These are phyloP conservation scores for Drosophila virilis DNA, from an alignment of 1,140 invertebrate species.

Conservation along the genomic window DNA sequence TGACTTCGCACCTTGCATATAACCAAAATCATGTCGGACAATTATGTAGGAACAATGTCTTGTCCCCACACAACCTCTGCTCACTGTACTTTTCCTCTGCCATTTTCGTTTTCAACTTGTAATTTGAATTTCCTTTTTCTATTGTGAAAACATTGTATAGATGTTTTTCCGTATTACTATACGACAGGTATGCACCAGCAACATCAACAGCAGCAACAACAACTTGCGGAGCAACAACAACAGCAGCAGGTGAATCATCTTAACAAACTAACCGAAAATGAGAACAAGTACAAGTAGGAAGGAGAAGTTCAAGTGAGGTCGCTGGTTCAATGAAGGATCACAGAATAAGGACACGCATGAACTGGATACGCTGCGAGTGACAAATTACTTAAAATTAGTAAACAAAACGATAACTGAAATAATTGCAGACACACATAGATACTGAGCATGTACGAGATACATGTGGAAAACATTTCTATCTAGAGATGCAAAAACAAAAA, in stretches of 20 bases:
- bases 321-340: conserved; percentile 2
- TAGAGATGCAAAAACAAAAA: conserved; percentile 23
- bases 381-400: conserved; percentile 74
- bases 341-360: conserved; percentile 32
- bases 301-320: conserved; percentile 8
- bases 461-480: conserved; percentile 62
- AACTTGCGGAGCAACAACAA: conserved; percentile 42
- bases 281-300: conserved; percentile 63
- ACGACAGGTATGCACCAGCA: conserved; percentile 61
- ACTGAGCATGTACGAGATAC: conserved; percentile 63
- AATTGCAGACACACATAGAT: conserved; percentile 53
- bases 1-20: no score
- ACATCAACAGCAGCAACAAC: conserved; percentile 40
- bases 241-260: conserved; percentile 23
- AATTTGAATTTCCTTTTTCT: conserved; percentile 43
- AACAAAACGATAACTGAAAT: conserved; percentile 46
- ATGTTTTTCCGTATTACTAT: conserved; percentile 80
- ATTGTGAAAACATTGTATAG: conserved; percentile 71
- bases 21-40: no score
- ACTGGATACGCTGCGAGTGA: conserved; percentile 55
- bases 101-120: conserved; percentile 43
- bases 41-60: no score
- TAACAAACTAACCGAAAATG: conserved; percentile 50
- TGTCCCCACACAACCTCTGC: no score
- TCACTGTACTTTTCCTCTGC: neutral